These are phyloP conservation scores for Agrypnia vestita DNA, from an alignment of 1,140 invertebrate species.

Conservation along the genomic window DNA sequence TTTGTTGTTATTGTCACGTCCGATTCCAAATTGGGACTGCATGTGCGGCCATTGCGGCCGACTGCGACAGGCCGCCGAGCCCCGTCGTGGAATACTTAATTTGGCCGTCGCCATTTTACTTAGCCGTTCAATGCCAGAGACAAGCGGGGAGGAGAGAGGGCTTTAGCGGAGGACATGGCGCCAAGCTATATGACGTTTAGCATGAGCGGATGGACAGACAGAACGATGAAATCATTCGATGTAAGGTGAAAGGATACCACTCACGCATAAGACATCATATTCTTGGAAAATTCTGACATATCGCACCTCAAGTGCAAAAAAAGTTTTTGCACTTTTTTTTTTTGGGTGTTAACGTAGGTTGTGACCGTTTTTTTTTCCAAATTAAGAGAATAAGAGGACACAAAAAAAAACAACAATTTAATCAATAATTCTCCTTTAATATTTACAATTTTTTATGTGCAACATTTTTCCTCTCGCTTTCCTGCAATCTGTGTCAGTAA, in stretches of 20 bases:
- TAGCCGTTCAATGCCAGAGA: slow-evolving; percentile 8
- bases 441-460: no score
- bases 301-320: no score
- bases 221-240: not conserved
- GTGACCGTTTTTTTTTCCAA: no score
- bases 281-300: no score
- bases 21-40: slow-evolving; percentile 51
- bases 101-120: slow-evolving; percentile 32
- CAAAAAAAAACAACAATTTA: no score
- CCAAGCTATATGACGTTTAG: slow-evolving; percentile 16
- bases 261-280: no score
- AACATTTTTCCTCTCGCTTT: no score
- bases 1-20: slow-evolving; percentile 52
- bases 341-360: no score
- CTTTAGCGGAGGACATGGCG: not conserved
- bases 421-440: no score
- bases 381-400: no score
- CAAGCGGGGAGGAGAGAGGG: slow-evolving; percentile 3
- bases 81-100: slow-evolving; percentile 49
- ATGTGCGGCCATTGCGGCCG: slow-evolving; percentile 13
- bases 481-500: no score
- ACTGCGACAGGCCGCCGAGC: slow-evolving; percentile 15
- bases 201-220: not conserved
- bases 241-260: not conserved
- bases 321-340: no score